A percentile compares a stretch with the other conserved stretches of the same genome.
Evolutionary conservation across 2,888 invertebrate species (phyloP).

Genomic region (Cephus sareptanus): DNA sequence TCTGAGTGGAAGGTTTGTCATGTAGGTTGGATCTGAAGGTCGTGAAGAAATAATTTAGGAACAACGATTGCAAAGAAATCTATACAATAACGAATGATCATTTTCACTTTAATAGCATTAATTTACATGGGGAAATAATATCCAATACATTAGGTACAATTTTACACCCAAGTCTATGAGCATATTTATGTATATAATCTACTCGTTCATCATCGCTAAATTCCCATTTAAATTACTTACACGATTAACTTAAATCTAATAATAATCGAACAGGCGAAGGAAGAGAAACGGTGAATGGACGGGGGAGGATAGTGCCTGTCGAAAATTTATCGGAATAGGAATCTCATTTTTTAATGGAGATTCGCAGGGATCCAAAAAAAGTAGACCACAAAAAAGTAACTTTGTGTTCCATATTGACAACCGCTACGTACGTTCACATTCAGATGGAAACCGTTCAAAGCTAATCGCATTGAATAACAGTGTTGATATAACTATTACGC

Average conservation of each 20-base stretch:
- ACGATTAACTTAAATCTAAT: not conserved
- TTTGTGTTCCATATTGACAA: too few species aligned
- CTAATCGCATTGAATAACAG: too few species aligned
- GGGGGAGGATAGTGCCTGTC: too few species aligned
- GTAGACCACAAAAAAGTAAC: not conserved
- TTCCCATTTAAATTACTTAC: not conserved
- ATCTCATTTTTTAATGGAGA: not conserved
- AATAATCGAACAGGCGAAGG: not conserved
- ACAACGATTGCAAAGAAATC: too few species aligned
- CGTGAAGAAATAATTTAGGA: too few species aligned
- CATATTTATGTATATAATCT: not conserved
- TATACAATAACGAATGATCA: too few species aligned
- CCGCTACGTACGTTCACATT: too few species aligned
- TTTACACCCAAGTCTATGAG: not conserved
- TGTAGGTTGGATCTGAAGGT: too few species aligned
- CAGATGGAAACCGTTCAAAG: too few species aligned
- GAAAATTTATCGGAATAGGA: not conserved
- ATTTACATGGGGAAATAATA: not conserved
- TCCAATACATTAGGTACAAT: slow-evolving; percentile 2
- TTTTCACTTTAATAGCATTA: not conserved
- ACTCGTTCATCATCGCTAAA: not conserved
- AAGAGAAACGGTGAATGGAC: not conserved
- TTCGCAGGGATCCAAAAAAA: not conserved
- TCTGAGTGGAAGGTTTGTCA: too few species aligned
- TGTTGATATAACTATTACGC: too few species aligned